Base-by-base conservation (phyloP, 2,888 invertebrate species). In the Altica lythri region DNA sequence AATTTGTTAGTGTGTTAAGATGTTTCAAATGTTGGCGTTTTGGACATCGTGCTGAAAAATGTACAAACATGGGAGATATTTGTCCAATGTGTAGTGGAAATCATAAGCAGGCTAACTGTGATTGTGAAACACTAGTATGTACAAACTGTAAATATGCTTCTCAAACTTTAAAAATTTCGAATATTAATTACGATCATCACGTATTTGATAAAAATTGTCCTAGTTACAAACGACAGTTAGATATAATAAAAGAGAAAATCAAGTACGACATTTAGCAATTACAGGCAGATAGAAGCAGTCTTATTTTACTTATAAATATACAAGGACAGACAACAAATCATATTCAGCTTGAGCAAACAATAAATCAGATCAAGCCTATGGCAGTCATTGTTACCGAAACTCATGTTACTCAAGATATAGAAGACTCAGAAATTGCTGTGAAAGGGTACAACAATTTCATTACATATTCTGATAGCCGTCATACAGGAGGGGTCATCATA, bases 261-360 rank as follows among this genome's bases (percentile, higher is more conserved):
- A 29, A n/a, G 29, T 4, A 29, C n/a, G 29, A n/a, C 29, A n/a
- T n/a, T 29, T 29, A 6, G 4, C 29, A 4, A 29, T 29, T 29
- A n/a, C n/a, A n/a, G n/a, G n/a, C n/a, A 29, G 4, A 22, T 22
- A 29, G n/a, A 29, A 29, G 4, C 29, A 29, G 29, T 29, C 29
- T 29, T 29, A 29, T 29, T 29, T 29, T 29, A 29, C n/a, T 29
- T 29, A 29, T 29, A 29, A 29, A 29, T 9, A 29, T 29, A 29
- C n/a, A 29, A n/a, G 29, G 29, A n/a, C 29, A 29, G 29, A 29
- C 29, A 29, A 29, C 29, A 29, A 29, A 29, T 29, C 29, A 29
- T n/a, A n/a, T 29, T 5, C 29, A 29, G n/a, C 29, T 29, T 6
- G 29, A 29, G 29, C 29, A 29, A 29, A 29, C 29, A 29, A 29